Percentiles rank a stretch among this genome's conserved stretches.
Conservation (phyloP, 2,113 vertebrate genomes). For the Addax nasomaculatus region DNA sequence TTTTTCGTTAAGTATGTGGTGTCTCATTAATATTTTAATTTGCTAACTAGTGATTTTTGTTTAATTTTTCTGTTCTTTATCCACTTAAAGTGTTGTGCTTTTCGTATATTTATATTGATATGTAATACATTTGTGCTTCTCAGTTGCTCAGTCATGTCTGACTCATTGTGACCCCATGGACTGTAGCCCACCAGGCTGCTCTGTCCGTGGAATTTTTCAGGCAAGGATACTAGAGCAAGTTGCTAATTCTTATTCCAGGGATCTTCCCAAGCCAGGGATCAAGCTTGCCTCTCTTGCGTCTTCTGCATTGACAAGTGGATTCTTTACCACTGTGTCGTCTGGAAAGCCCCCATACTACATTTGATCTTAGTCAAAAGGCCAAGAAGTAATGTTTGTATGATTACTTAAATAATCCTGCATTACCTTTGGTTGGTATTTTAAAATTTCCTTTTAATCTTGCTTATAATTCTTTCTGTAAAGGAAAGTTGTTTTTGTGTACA, state of each 20-base stretch:
- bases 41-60: not conserved
- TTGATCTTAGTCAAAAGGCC: not conserved
- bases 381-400: not conserved
- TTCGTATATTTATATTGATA: not conserved
- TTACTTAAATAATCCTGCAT: not conserved
- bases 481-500: not conserved
- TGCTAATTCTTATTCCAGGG: not conserved
- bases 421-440: not conserved
- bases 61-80: not conserved
- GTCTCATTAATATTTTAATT: not conserved
- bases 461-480: not conserved
- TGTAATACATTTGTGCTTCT: not conserved
- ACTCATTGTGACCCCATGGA: not conserved
- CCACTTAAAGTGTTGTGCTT: not conserved
- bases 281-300: not conserved
- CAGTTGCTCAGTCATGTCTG: not conserved
- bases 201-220: not conserved
- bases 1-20: not conserved
- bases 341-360: not conserved
- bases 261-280: not conserved
- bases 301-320: not conserved
- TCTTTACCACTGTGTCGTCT: not conserved
- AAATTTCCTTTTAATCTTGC: not conserved
- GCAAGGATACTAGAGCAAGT: not conserved
- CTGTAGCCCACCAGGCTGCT: not conserved